Base-by-base conservation (phyloP, 1,140 invertebrate species). In the Neodiprion pinetum region DNA sequence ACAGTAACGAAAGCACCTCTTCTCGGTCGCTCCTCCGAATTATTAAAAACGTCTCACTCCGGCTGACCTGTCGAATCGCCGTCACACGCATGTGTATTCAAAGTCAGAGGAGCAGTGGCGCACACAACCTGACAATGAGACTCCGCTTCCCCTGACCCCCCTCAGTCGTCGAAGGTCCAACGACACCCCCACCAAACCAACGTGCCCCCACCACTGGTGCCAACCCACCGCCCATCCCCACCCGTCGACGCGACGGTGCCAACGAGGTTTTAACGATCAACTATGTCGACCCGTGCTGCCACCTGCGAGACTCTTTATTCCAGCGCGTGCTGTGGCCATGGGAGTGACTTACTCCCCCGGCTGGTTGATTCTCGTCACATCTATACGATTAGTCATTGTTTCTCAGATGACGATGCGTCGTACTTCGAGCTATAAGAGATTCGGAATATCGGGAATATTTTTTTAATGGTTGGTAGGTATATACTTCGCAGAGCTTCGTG, bases 251-350 rank as follows among this genome's bases (percentile, higher is more conserved):
- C 72, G 48, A 17, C 75, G 77, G 67, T 80, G 67, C 74, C 72
- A 76, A 79, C 80, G 74, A 81, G 75, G 14, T 40, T 48, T 47
- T 23, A 69, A 68, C 47, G n/a, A 9, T 17, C 67, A 75, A 75
- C 77, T 75, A n/a, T 11, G 40, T 82, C 81, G 82, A 83, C 75
- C 80, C 71, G 85, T 87, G 86, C 86, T 87, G 86, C 86, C 86
- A 86, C 81, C 86, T 87, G 77, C 81, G 68, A 50, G 79, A 76
- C 66, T 76, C 80, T 78, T 72, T 17, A 14, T 17, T 14, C 68
- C 73, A 61, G 76, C 77, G 80, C 28, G 28, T 40, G 28, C 28
- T 40, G 28, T 40, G 28, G 28, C 28, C 28, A 40, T 40, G 28
- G 2, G 28, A 40, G 28, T 40, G 28, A 40, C 28, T 40, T 40